Percentiles rank a stretch among this genome's conserved stretches.
These are phyloP conservation scores for Pseudonaja textilis DNA, from an alignment of 2,113 vertebrate species.

Conservation along the genomic window DNA sequence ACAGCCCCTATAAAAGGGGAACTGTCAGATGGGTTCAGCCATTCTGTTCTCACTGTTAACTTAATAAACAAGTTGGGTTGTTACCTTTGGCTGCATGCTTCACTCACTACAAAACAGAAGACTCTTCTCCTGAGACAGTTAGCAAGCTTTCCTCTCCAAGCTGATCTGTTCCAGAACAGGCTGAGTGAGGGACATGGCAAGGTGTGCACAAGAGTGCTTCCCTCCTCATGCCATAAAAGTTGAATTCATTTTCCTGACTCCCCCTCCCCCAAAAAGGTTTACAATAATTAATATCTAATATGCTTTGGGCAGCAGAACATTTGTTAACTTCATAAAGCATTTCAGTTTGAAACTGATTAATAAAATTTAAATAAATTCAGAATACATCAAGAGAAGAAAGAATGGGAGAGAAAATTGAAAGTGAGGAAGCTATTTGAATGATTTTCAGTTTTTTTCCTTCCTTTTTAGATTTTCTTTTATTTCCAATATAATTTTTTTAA, in stretches of 20 bases:
- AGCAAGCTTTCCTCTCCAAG: too few species aligned
- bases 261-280: neutral
- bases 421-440: neutral
- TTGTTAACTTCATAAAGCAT: neutral
- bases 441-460: neutral
- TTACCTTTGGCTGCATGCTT: too few species aligned
- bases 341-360: neutral
- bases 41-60: too few species aligned
- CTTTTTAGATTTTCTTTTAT: neutral
- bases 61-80: too few species aligned
- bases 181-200: too few species aligned
- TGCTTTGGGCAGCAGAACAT: neutral
- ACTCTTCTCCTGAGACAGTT: too few species aligned
- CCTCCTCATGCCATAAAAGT: neutral
- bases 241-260: neutral
- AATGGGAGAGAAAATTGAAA: neutral
- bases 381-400: neutral
- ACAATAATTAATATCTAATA: neutral
- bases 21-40: too few species aligned
- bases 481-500: neutral
- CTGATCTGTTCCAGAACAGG: too few species aligned
- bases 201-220: neutral
- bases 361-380: neutral
- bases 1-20: too few species aligned
- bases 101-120: neutral